phyloP scores from a whole-genome alignment of 2,797 vertebrate species.

The Linurgus olivaceus region DNA sequence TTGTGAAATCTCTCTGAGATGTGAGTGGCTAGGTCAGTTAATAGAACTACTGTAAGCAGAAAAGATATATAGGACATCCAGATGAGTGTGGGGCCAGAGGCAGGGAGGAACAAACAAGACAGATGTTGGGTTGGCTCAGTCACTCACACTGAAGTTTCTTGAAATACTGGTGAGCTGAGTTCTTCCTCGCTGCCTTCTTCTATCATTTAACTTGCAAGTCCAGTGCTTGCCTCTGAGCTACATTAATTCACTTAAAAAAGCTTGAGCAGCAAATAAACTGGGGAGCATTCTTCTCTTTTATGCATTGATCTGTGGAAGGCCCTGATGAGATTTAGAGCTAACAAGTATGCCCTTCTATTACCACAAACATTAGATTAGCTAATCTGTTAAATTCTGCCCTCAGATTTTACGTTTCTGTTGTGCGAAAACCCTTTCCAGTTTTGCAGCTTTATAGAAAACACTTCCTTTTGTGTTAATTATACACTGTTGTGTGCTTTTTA shows the following conservation, averaged over 20 bases:
- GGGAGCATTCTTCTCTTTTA: not conserved
- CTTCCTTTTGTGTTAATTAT: not conserved
- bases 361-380: not conserved
- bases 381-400: not conserved
- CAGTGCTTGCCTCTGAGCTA: not conserved
- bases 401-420: not conserved
- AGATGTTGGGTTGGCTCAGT: not conserved
- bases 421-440: not conserved
- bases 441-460: not conserved
- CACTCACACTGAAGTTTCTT: not conserved
- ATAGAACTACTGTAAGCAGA: not conserved
- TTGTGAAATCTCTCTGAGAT: not conserved
- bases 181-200: not conserved
- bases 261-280: not conserved
- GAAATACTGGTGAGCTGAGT: not conserved
- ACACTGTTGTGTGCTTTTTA: not conserved
- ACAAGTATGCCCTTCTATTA: not conserved
- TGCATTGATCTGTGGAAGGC: not conserved
- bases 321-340: not conserved
- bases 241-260: not conserved
- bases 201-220: not conserved
- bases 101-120: not conserved
- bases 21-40: not conserved
- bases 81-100: not conserved
- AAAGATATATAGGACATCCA: rapidly evolving